Conservation (phyloP, 2,888 invertebrate genomes). For the Caenorhabditis sp. region DNA sequence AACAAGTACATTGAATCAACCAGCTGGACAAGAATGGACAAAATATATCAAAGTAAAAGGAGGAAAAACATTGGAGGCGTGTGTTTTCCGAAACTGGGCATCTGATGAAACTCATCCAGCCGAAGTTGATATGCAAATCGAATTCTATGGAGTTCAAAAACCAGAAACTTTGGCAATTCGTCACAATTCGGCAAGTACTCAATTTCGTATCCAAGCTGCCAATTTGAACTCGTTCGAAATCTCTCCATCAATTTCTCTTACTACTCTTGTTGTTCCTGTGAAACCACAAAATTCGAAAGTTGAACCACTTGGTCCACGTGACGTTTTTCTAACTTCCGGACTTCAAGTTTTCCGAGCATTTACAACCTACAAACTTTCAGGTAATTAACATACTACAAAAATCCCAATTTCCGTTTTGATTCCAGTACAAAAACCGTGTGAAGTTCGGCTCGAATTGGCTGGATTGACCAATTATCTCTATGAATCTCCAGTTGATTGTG, state of each 20-base stretch:
- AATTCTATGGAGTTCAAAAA: conserved; percentile 54
- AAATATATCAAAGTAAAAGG: conserved; percentile 74
- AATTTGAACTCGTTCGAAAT: conserved; percentile 38
- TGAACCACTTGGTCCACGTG: conserved; percentile 81
- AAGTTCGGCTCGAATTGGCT: conserved; percentile 76
- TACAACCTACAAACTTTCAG: conserved; percentile 82
- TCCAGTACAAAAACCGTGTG: conserved; percentile 57
- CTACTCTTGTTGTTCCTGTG: conserved; percentile 37
- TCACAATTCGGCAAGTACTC: conserved; percentile 34
- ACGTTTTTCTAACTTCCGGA: conserved; percentile 82
- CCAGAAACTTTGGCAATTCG: too few relatives aligned
- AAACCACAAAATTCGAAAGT: conserved; percentile 81
- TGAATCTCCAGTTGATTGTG: conserved; percentile 93
- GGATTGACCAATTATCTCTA: conserved; percentile 88
- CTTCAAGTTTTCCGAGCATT: conserved; percentile 90
- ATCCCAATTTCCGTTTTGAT: too few relatives aligned
- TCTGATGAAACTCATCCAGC: conserved; percentile 37
- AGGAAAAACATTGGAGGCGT: conserved; percentile 81
- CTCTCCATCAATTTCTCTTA: conserved; percentile 37
- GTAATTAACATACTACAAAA: too few relatives aligned
- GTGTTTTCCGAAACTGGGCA: conserved; percentile 34
- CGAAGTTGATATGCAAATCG: conserved; percentile 50
- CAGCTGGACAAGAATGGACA: conserved; percentile 42
- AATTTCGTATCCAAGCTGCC: conserved; percentile 33
- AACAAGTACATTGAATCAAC: conserved; percentile 76